Conservation (phyloP, 2,888 invertebrate species). For the Napeogenes sylphis region DNA sequence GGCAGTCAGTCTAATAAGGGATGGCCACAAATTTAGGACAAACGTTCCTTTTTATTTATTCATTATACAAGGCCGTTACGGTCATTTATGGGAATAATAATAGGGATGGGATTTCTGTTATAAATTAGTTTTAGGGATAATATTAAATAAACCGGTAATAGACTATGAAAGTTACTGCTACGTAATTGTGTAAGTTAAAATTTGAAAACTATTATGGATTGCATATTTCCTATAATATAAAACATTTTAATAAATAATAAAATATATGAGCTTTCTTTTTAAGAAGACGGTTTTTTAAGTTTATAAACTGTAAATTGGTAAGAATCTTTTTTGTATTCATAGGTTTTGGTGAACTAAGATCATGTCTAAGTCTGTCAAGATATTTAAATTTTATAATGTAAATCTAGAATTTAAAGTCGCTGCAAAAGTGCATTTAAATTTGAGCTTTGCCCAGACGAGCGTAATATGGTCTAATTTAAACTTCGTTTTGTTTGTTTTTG, state of each 20-base stretch:
- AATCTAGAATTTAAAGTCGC: conserved; percentile 10
- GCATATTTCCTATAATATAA: no score
- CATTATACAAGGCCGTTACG: conserved; percentile 20
- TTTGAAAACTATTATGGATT: no score
- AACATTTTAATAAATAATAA: no score
- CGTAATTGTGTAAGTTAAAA: no score
- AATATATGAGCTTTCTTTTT: no score
- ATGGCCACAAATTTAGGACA: conserved; percentile 22
- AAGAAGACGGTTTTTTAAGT: no score
- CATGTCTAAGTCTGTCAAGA: background rate
- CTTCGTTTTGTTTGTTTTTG: conserved; percentile 1
- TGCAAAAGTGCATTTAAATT: conserved; percentile 1
- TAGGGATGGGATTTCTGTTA: conserved; percentile 4
- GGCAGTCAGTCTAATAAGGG: conserved; percentile 14
- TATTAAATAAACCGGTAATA: background rate
- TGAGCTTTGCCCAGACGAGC: conserved; percentile 1
- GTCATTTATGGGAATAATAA: conserved; percentile 7
- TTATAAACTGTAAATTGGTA: background rate
- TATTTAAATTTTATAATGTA: conserved; percentile 33
- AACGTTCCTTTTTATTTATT: conserved; percentile 19
- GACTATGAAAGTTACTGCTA: no score
- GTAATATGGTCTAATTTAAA: background rate
- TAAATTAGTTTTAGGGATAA: background rate
- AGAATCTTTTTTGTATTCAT: background rate
- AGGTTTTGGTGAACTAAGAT: background rate